Evolutionary conservation across 2,888 invertebrate species (phyloP).

Genomic region (Limnephilus marmoratus): DNA sequence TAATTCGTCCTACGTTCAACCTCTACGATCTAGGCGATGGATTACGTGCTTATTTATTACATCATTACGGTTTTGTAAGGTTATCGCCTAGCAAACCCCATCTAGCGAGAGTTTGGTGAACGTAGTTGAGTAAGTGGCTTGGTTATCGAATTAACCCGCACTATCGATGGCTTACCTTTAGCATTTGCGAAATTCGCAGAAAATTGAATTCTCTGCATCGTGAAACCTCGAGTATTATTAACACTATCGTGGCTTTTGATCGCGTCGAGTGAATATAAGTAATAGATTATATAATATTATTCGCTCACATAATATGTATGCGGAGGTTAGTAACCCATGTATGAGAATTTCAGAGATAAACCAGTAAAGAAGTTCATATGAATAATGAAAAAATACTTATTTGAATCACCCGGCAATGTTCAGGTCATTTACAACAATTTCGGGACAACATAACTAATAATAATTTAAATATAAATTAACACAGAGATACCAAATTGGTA

Average conservation of each 20-base stretch:
- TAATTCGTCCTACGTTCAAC: neutral
- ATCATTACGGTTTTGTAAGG: neutral
- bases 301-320: neutral
- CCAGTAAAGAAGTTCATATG: neutral
- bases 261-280: neutral
- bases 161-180: conserved; percentile 52
- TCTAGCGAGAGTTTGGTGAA: conserved; percentile 17
- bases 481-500: too few species aligned
- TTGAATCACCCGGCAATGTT: neutral
- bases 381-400: neutral
- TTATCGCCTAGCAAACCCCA: neutral
- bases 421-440: neutral
- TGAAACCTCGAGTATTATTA: neutral
- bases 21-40: neutral
- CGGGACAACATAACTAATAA: neutral
- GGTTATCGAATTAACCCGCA: conserved; percentile 53
- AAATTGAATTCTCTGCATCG: conserved; percentile 50
- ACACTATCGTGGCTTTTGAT: neutral
- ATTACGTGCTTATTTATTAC: neutral
- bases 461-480: too few species aligned
- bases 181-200: conserved; percentile 54
- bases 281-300: neutral
- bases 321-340: neutral
- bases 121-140: neutral
- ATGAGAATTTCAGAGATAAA: neutral